Percentiles rank a stretch among this genome's conserved stretches.
Evolutionary conservation across 1,140 invertebrate species (phyloP).

Genomic region (Meteorus sp.): DNA sequence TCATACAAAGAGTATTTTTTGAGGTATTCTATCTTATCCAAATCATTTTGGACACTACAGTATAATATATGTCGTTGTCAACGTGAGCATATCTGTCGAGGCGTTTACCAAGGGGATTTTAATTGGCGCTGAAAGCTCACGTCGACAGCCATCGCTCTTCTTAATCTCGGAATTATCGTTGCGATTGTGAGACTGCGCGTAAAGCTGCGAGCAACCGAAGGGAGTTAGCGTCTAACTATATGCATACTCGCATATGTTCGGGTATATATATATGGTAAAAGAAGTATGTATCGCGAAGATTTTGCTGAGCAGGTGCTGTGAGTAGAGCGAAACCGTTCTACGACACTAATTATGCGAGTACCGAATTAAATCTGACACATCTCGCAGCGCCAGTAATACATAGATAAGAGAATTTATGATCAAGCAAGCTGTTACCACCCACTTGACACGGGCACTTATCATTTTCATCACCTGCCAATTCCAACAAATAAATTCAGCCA

Average conservation of each 20-base stretch:
- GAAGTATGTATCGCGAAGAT: slow-evolving; percentile 21
- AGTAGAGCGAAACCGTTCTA: slow-evolving; percentile 52
- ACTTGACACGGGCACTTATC: slow-evolving; percentile 9
- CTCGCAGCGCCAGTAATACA: slow-evolving; percentile 32
- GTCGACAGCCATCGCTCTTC: slow-evolving; percentile 43
- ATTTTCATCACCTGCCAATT: slow-evolving; percentile 13
- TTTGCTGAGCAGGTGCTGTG: slow-evolving; percentile 52
- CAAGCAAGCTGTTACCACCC: slow-evolving; percentile 1
- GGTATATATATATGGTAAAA: too few species aligned
- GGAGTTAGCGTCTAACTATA: too few species aligned
- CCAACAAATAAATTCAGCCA: neutral
- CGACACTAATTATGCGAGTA: slow-evolving; percentile 55
- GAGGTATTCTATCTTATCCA: too few species aligned
- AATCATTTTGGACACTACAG: too few species aligned
- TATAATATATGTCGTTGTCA: neutral
- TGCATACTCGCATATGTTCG: too few species aligned
- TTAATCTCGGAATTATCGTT: slow-evolving; percentile 45
- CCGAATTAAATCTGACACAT: slow-evolving; percentile 58
- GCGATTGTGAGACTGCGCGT: slow-evolving; percentile 30
- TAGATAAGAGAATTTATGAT: slow-evolving; percentile 23
- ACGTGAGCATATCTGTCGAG: neutral
- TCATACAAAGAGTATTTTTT: too few species aligned
- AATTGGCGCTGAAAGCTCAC: slow-evolving; percentile 52
- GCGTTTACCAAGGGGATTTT: slow-evolving; percentile 42
- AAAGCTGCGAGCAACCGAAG: slow-evolving; percentile 23